These are phyloP conservation scores for Agrilus mali DNA, from an alignment of 2,888 invertebrate species.

Conservation along the genomic window DNA sequence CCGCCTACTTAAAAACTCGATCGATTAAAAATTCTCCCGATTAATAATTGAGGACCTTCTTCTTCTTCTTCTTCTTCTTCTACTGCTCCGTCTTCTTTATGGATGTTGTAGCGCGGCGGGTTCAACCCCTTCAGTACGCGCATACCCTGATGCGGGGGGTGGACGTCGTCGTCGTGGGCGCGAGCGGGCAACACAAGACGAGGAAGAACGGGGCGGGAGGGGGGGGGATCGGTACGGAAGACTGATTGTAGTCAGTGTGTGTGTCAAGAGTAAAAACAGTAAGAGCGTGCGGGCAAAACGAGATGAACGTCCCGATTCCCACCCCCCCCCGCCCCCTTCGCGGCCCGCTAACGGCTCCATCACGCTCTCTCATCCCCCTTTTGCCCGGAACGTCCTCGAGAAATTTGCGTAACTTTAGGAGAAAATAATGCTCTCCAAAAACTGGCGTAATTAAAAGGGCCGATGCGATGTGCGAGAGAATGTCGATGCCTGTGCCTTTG, in stretches of 20 bases:
- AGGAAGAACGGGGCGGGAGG: conserved; percentile 8
- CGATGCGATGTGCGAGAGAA: too few species aligned
- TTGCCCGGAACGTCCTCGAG: too few species aligned
- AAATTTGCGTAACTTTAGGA: too few species aligned
- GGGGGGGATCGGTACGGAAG: conserved; percentile 25
- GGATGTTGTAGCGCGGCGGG: too few species aligned
- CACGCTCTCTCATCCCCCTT: too few species aligned
- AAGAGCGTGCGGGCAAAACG: conserved; percentile 55
- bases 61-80: conserved; percentile 7
- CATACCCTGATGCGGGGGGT: conserved; percentile 11
- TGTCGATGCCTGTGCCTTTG: too few species aligned
- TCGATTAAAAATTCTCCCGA: conserved; percentile 24
- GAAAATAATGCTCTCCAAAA: too few species aligned
- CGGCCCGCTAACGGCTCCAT: not conserved
- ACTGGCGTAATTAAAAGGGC: too few species aligned
- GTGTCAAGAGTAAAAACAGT: conserved; percentile 34
- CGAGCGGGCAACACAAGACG: conserved; percentile 14
- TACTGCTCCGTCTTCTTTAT: conserved; percentile 3
- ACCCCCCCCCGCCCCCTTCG: conserved; percentile 18
- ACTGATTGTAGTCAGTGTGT: conserved; percentile 36
- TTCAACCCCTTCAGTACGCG: not conserved
- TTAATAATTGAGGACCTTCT: conserved; percentile 23
- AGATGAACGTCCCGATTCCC: conserved; percentile 42
- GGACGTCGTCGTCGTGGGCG: conserved; percentile 16
- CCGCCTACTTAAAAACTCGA: conserved; percentile 19